Percentiles rank a stretch among this genome's conserved stretches.
Evolutionary conservation across 1,140 invertebrate species (phyloP).

Genomic region (Cotesia glomerata): DNA sequence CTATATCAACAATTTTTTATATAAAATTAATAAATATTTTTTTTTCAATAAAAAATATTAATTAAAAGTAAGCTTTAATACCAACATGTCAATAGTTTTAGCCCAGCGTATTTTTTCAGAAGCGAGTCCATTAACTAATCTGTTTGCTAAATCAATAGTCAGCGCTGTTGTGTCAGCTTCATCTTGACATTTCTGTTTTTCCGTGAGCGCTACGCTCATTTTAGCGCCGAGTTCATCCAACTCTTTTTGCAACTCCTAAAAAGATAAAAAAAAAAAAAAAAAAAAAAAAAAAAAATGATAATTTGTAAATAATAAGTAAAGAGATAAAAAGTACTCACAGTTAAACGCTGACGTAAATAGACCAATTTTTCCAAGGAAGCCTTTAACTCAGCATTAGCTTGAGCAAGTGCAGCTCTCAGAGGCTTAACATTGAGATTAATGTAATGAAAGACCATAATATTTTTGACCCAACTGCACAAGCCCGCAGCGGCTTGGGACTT

Average conservation of each 20-base stretch:
- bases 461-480: constrained; percentile 92
- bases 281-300: not conserved
- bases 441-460: constrained; percentile 89
- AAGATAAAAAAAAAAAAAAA: constrained; percentile 11
- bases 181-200: constrained; percentile 86
- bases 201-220: constrained; percentile 83
- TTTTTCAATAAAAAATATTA: not conserved
- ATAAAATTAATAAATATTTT: no score
- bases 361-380: constrained; percentile 80
- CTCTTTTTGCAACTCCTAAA: constrained; percentile 79
- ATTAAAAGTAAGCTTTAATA: not conserved
- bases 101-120: constrained; percentile 90
- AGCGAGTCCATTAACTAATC: constrained; percentile 89
- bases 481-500: constrained; percentile 92
- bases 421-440: constrained; percentile 93
- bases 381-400: constrained; percentile 83
- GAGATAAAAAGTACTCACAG: constrained; percentile 47
- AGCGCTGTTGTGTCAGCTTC: constrained; percentile 83
- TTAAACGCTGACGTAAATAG: constrained; percentile 69
- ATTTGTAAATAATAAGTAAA: not conserved
- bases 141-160: constrained; percentile 90
- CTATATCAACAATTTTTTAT: no score
- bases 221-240: constrained; percentile 77
- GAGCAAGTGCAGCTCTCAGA: constrained; percentile 80
- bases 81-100: constrained; percentile 70